A percentile compares a stretch with the other conserved stretches of the same genome.
phyloP scores from a whole-genome alignment of 92 coral and sea anemone genomes.

The Siderastrea siderea region DNA sequence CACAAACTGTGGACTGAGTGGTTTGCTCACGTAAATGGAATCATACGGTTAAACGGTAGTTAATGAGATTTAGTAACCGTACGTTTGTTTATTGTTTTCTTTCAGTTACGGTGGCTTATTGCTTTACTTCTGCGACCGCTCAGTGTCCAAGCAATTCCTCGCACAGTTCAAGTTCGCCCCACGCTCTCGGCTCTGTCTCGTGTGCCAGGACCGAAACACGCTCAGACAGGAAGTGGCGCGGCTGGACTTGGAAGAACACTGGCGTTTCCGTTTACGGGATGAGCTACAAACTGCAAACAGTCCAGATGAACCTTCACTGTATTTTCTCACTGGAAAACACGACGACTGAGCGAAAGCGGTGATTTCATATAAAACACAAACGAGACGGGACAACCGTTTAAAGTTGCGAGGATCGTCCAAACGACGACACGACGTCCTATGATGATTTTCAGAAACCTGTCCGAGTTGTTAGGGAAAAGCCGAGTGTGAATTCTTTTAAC shows the following conservation, averaged over 20 bases:
- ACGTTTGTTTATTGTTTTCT: background rate
- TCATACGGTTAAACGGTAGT: too few species aligned
- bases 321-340: slow-evolving; percentile 93
- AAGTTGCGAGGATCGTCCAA: background rate
- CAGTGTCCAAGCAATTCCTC: slow-evolving; percentile 85
- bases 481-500: background rate
- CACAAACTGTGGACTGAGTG: too few species aligned
- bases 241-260: slow-evolving; percentile 96
- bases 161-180: slow-evolving; percentile 90
- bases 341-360: slow-evolving; percentile 42
- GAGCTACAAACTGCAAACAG: slow-evolving; percentile 97
- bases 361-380: background rate
- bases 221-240: slow-evolving; percentile 97
- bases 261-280: slow-evolving; percentile 97
- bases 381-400: background rate
- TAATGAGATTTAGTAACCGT: too few species aligned
- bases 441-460: background rate
- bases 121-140: slow-evolving; percentile 78
- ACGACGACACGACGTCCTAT: background rate
- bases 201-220: slow-evolving; percentile 95
- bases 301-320: slow-evolving; percentile 91
- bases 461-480: too few species aligned
- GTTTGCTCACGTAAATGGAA: too few species aligned
- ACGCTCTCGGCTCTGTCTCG: slow-evolving; percentile 94
- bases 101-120: slow-evolving; percentile 90